Base-by-base conservation (phyloP, 2,888 invertebrate genomes). In the Penaeus monodon region DNA sequence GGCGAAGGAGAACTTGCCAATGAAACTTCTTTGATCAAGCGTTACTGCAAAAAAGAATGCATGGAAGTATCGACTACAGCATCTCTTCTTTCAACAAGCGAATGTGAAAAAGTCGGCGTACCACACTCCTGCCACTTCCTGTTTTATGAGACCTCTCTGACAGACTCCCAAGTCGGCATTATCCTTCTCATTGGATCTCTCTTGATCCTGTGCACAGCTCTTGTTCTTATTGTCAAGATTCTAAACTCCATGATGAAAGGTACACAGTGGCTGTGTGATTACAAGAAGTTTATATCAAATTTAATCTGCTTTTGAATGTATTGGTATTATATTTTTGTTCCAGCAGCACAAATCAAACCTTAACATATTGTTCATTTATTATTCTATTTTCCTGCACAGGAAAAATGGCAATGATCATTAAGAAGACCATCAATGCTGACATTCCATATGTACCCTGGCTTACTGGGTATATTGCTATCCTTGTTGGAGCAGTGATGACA, bases 381-480 rank as follows among this genome's bases (percentile, higher is more conserved):
- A 29, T 29, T 22, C 66, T 57, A 29, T 29, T 63, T 57, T 49
- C 63, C n/a, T 38, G 64, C 33, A 27, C 91, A 91, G 93, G 93
- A 6, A 92, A 92, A 88, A 93, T 93, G 78, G 93, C 93, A 0
- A 86, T 91, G 33, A 90, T 92, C 29, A 92, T 93, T 65, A 91
- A 92, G 88, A 92, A 92, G 80, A 91, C 92, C 4, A 91, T 94
- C 73, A 93, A 93, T 89, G 92, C 93, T 68, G 92, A 93, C 76
- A 92, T 93, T 78, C 93, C 93, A 0, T 92, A 92, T 88, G 91
- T 92, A 57, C 93, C 93, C 29, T 93, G 92, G 91, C 90, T 93
- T 10, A 93, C 94, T 6, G 94, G 94, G 17, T 94, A 94, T 91
- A 90, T 93, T 12, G 94, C 94, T 57, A 93, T 94, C 87, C 83